Base-by-base conservation (phyloP, 2,113 vertebrate species). In the Craseonycteris thonglongyai region DNA sequence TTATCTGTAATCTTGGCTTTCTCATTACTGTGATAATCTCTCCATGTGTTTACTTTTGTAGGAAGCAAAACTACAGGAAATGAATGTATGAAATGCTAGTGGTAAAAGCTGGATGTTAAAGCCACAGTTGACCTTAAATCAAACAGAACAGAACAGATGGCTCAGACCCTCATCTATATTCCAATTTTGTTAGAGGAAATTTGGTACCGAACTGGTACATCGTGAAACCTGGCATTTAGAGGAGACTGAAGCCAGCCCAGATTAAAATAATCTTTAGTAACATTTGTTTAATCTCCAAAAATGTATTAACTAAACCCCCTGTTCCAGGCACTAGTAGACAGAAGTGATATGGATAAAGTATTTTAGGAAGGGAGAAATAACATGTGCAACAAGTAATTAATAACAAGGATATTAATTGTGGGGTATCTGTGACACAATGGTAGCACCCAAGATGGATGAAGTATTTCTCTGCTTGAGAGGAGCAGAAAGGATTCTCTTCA, bases 151-250 rank as follows among this genome's bases (percentile, higher is more conserved):
- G 84, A 81, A 92, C 94, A 95, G 96, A 92, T 95, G 96, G 96
- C n/a, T 95, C 88, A 92, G 84, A 61, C 76, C 47, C 58, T 97
- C 87, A 96, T 97, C 91, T 96, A 88, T 96, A 97, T 96, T 96
- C 85, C 86, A 82, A 89, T 79, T 96, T 94, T 96, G 91, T 92
- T 90, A 94, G 56, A 90, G 71, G 51, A 42, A 95, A 68, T 66
- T 91, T 88, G 74, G 49, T 91, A 51, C 72, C 0, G 35, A 97
- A 72, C 51, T 74, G 51, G 93, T 94, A 91, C 88, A 95, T 3
- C 4, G 28, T 75, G 66, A 85, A 96, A 49, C 56, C 51, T 95
- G 95, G 69, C 72, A 95, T 88, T 95, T 94, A 92, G 30, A 97
- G 42, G 42, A 94, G 58, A 94, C 61, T 12, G 14, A 90, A 92